Conservation (phyloP, 2,888 invertebrate genomes). For the Papilio elwesi region DNA sequence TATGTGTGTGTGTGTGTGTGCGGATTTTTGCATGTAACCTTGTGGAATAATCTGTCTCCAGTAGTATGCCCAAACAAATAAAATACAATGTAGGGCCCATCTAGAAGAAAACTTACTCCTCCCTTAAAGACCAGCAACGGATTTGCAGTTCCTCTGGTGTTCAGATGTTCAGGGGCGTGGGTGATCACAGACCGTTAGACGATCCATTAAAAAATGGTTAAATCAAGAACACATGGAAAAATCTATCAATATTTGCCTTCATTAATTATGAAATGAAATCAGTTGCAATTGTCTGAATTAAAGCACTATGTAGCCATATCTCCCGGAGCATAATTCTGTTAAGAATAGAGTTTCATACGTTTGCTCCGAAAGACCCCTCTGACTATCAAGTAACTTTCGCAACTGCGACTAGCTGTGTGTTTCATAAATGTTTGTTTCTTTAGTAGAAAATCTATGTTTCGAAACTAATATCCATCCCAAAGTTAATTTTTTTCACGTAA, state of each 20-base stretch:
- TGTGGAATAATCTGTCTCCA: no score
- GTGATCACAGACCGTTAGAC: no score
- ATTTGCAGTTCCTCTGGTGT: no score
- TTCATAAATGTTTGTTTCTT: conserved; percentile 48
- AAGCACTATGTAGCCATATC: conserved; percentile 71
- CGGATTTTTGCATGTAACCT: no score
- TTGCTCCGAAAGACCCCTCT: conserved; percentile 47
- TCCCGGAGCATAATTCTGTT: conserved; percentile 70
- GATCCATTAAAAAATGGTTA: neutral
- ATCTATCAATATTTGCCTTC: neutral
- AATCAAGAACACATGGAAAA: neutral
- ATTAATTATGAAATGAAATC: neutral
- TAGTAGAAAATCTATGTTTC: neutral
- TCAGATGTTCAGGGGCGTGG: no score
- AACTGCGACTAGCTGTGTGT: conserved; percentile 45
- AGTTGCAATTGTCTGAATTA: conserved; percentile 72
- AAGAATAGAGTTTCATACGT: conserved; percentile 70
- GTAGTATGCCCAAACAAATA: no score
- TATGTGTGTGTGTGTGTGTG: no score
- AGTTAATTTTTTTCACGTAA: neutral
- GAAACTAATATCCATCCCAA: neutral
- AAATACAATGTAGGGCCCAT: no score
- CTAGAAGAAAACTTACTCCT: no score
- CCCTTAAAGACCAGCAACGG: no score
- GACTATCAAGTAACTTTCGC: conserved; percentile 51